Conservation (phyloP, 2,113 vertebrate genomes). For the Notiomystis cincta region DNA sequence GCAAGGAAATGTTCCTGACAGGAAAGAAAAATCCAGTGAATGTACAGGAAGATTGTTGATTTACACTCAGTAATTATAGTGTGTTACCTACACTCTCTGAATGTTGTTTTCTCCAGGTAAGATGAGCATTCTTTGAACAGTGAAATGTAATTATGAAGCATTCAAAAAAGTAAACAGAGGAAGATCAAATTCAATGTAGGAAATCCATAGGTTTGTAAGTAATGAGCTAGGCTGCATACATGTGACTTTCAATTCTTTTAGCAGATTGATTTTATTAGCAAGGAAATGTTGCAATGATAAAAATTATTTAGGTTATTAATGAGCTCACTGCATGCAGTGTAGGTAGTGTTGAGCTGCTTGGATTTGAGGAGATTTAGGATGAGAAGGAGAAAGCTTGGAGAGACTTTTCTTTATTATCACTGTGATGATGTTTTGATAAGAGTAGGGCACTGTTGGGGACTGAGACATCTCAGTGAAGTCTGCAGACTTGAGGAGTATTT, state of each 20-base stretch:
- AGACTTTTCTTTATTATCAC: neutral
- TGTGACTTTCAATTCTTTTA: neutral
- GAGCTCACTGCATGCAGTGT: neutral
- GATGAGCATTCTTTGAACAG: neutral
- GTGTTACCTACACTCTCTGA: conserved; percentile 73
- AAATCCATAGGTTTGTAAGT: neutral
- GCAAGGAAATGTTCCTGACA: conserved; percentile 67
- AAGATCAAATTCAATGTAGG: neutral
- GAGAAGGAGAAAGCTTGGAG: neutral
- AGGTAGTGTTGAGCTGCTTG: neutral
- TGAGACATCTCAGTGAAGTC: neutral
- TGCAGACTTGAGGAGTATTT: neutral
- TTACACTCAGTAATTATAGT: conserved; percentile 69
- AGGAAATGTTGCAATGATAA: neutral
- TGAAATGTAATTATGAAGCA: neutral
- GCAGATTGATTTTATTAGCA: neutral
- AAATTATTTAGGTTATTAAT: neutral
- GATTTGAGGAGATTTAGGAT: neutral
- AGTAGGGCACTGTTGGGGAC: neutral
- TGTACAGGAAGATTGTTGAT: conserved; percentile 70
- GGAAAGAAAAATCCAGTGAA: conserved; percentile 44
- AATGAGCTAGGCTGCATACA: neutral
- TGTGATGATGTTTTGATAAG: neutral
- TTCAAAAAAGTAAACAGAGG: neutral
- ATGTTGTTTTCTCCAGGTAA: conserved; percentile 70